Base-by-base conservation (phyloP, 2,888 invertebrate genomes). In the Cylloceria caligata region DNA sequence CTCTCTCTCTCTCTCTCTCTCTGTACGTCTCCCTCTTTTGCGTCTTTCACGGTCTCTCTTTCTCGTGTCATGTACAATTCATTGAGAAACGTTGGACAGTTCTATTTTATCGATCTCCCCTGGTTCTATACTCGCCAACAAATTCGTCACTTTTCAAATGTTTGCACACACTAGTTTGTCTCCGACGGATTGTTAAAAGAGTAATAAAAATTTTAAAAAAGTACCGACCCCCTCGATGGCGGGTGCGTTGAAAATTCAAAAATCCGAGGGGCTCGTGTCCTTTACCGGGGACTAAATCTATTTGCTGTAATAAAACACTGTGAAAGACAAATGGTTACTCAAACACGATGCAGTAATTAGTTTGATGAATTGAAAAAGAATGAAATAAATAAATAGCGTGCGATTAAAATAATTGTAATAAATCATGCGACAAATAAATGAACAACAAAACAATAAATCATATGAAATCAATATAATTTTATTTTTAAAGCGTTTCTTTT, bases 71-170 rank as follows among this genome's bases (percentile, higher is more conserved):
- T 72, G 73, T 67, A 83, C 75, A 60, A 76, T 84, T 83, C 80
- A 84, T 57, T 34, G 86, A 67, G 78, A 81, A 67, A 64, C 77
- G 62, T 71, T 65, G 62, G 80, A 83, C 49, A 82, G 72, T 77
- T 82, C 64, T 72, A 65, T 67, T 69, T 24, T 71, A 72, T 79
- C 82, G 82, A 67, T 78, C 65, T 42, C 80, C 68, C 74, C 62
- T 78, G 84, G 84, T 84, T 85, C 80, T 77, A 64, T 83, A 52
- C 55, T 49, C 71, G 83, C 65, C 83, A 83, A 85, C 87, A 87
- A 86, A 87, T 87, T 86, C 85, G 86, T 86, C 81, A 84, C 84
- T 83, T 84, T 86, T 81, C 49, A 36, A 60, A 24, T 69, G 60
- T 64, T 69, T 73, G 60, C 62, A 11, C 42, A 57, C 62, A 36